Evolutionary conservation across 2,113 vertebrate species (phyloP), one percentile per base, ranked within the genome.

Genomic region (Cebus imitator): DNA sequence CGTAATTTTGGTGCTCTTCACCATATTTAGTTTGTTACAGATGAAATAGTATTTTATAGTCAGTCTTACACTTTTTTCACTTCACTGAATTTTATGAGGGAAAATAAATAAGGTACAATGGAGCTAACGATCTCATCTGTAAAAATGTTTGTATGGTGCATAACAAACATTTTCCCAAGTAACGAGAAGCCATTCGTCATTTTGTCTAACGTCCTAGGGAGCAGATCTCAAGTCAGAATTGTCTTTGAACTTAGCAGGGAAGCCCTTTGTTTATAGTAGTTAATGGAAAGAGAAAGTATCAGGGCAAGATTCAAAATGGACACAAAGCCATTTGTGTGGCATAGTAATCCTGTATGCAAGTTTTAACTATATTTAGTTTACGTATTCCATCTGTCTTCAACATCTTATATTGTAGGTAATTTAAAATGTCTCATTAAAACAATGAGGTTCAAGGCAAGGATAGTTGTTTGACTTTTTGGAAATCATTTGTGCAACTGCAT

Each of bases 181-280:
- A 82, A 87, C 64, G 76, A 96, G 92, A 96, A 97, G 87, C 73
- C 78, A 94, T 98, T 97, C 0, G 25, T 97, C 97, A 97, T 95
- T 94, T 96, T 83, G 66, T 43, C 70, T 87, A 70, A 43, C 89
- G 92, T 97, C 94, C 95, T 66, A 78, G 85, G 30, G 81, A 92
- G 84, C 72, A 86, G 73, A 82, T 89, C 90, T 64, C 81, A 76
- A 94, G 87, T 96, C 48, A 89, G 81, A 79, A 94, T 27, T 57
- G 80, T 52, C 92, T 98, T 98, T 98, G 97, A 98, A 98, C 94
- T 95, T 94, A 87, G 96, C 68, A 87, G 94, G 97, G 85, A 96
- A 95, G 58, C 35, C 68, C 32, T 85, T 94, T 95, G 96, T 97
- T 97, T 94, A 87, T 0, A 43, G 14, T 70, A 68, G 37, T n/a